Base-by-base conservation (phyloP, 1,140 invertebrate species). In the Neelides sp. region DNA sequence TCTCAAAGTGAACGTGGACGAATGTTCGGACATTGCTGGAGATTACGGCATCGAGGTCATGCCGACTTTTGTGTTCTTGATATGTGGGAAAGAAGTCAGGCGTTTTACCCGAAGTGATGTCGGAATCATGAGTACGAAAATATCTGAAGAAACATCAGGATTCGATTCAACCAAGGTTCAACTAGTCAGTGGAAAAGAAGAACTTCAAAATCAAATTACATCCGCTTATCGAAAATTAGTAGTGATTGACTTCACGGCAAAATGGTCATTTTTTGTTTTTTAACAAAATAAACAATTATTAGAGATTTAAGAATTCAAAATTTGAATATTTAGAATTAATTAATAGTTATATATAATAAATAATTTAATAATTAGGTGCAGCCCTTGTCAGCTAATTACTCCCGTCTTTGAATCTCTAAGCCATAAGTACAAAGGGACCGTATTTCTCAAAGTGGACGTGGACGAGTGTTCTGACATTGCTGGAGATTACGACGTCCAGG, bases 361-460 rank as follows among this genome's bases (percentile, higher is more conserved):
- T 54, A 52, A 34, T 28, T 50, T 42, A 30, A 32, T 56, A 64
- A 64, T 26, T 52, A 91, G 87, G 87, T 93, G 92, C 71, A 86
- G 85, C 12, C 91, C 91, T 1, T 97, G 92, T 65, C 83, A 84
- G 63, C 74, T 78, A 62, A 94, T 98, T 61, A 87, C 86, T 19
- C 93, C 94, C 23, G 66, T 85, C 23, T 94, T 91, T 68, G 83
- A 90, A 52, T 77, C 85, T 58, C 65, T 95, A 30, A 82, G 89
- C 13, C 70, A 69, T 2, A 85, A 85, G 66, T 96, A 92, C 69
- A 23, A 36, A 19, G 74, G 83, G 1, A 78, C 80, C 61, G 74
- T 92, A 5, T 98, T 98, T 66, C 67, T 96, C 0, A 97, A 97
- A 72, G 83, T 96, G 2, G 92, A 97, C 70, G 90, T 93, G 22